phyloP scores from a whole-genome alignment of 2,888 invertebrate genomes.

The Lasius fuliginosus region DNA sequence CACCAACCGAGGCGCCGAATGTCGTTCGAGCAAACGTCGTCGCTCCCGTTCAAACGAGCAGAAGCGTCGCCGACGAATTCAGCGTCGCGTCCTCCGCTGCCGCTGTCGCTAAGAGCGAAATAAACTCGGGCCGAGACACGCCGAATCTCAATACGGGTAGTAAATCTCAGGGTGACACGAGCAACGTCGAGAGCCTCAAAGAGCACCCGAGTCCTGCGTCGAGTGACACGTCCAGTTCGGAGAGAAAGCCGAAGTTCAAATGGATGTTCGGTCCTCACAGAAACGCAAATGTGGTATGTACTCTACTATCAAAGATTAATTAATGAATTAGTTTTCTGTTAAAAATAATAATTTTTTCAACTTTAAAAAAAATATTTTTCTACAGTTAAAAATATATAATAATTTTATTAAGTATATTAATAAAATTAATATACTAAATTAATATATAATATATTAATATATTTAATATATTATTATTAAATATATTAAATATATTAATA shows the following conservation, averaged over 20 bases:
- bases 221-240: conserved; percentile 69
- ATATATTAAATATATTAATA: no score
- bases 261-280: conserved; percentile 88
- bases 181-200: conserved; percentile 64
- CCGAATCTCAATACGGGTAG: conserved; percentile 66
- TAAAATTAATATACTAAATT: no score
- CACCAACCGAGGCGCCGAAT: background rate
- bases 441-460: no score
- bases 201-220: conserved; percentile 55
- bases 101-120: conserved; percentile 69
- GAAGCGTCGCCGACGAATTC: conserved; percentile 48
- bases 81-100: conserved; percentile 54
- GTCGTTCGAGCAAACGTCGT: conserved; percentile 49
- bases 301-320: conserved; percentile 11
- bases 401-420: background rate
- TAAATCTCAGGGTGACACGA: conserved; percentile 68
- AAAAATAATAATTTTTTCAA: conserved; percentile 15
- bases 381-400: background rate
- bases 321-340: background rate
- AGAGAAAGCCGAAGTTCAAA: conserved; percentile 81
- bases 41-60: conserved; percentile 51
- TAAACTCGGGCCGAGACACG: conserved; percentile 75
- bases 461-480: no score
- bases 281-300: conserved; percentile 86
- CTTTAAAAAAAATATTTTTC: no score